These are phyloP conservation scores for Euclidia mi DNA, from an alignment of 2,888 invertebrate genomes.

Conservation along the genomic window DNA sequence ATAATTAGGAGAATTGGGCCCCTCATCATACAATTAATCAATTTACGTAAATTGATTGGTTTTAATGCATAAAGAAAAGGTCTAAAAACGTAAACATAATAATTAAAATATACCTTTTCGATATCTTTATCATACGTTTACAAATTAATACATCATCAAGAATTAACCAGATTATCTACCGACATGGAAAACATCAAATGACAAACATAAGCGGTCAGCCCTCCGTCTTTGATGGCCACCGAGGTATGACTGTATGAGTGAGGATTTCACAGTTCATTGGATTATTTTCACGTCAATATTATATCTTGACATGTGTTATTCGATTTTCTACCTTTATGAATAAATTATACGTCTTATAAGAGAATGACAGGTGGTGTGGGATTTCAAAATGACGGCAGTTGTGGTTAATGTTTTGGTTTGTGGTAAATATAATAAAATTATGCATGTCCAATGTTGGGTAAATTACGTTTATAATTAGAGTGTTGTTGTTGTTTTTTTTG, in stretches of 20 bases:
- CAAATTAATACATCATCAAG: neutral
- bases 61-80: too few species aligned
- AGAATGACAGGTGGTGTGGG: neutral
- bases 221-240: constrained; percentile 21
- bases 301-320: neutral
- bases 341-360: neutral
- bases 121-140: neutral
- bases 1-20: too few species aligned
- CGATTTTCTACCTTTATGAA: neutral
- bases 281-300: constrained; percentile 20
- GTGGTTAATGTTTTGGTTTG: too few species aligned
- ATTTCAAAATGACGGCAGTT: too few species aligned
- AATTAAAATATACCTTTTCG: too few species aligned
- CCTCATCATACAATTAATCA: too few species aligned
- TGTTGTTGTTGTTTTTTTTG: too few species aligned
- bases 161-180: constrained; percentile 13
- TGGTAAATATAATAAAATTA: too few species aligned
- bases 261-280: constrained; percentile 25
- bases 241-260: constrained; percentile 17
- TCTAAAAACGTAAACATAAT: too few species aligned
- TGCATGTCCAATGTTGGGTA: too few species aligned
- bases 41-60: too few species aligned
- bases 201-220: constrained; percentile 21
- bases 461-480: too few species aligned
- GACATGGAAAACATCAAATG: constrained; percentile 30